These are phyloP conservation scores for Pristionchus arcanus DNA, from an alignment of 2,888 invertebrate genomes.

Conservation along the genomic window DNA sequence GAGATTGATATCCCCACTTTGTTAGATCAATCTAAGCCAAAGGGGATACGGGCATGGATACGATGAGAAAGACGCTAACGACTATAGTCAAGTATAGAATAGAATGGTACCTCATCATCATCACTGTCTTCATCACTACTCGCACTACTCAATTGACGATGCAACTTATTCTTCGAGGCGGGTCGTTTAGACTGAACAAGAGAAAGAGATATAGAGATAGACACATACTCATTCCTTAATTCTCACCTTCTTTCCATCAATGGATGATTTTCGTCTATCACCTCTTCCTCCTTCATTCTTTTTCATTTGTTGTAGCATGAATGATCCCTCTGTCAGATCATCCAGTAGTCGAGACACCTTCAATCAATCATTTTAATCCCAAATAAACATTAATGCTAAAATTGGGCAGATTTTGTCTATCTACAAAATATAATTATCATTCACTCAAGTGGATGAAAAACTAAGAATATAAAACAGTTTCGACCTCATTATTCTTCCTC, in stretches of 20 bases:
- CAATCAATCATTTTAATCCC: not conserved
- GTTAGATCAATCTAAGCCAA: too few species aligned
- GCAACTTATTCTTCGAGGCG: constrained; percentile 34
- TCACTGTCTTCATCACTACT: constrained; percentile 44
- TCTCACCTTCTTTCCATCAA: constrained; percentile 50
- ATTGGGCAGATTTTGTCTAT: not conserved
- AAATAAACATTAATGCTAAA: not conserved
- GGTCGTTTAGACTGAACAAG: constrained; percentile 4
- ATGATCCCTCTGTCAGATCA: constrained; percentile 53
- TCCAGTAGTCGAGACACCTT: constrained; percentile 28
- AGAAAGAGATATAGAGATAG: not conserved
- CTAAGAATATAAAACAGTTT: not conserved
- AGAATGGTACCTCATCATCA: not conserved
- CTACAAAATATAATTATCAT: not conserved
- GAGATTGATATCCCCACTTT: too few species aligned
- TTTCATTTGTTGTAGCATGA: constrained; percentile 9
- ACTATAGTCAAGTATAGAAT: not conserved
- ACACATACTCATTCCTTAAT: not conserved
- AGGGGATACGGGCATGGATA: too few species aligned
- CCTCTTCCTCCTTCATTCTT: not conserved
- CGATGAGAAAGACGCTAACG: too few species aligned
- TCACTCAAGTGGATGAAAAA: not conserved
- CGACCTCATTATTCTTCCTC: not conserved
- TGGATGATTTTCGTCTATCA: not conserved
- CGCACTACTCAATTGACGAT: constrained; percentile 35